Evolutionary conservation across 2,888 invertebrate species (phyloP).

Genomic region (Athalia rosae): DNA sequence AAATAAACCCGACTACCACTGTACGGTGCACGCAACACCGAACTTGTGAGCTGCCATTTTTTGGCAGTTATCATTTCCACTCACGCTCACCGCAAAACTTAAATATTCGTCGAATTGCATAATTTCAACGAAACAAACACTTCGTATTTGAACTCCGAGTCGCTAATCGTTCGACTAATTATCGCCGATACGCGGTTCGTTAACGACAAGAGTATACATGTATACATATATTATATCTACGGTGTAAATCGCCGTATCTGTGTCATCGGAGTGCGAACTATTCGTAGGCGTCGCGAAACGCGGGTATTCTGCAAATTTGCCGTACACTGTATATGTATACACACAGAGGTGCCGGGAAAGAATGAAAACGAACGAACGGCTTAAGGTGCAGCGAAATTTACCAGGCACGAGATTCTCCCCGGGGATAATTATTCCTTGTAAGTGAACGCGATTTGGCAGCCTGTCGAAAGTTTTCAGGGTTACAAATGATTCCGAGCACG

Average conservation of each 20-base stretch:
- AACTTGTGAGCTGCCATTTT: no score
- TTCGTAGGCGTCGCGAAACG: background rate
- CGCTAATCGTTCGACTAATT: slow-evolving; percentile 4
- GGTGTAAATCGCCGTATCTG: background rate
- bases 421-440: slow-evolving; percentile 13
- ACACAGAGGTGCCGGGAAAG: no score
- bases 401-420: background rate
- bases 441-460: slow-evolving; percentile 25
- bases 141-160: background rate
- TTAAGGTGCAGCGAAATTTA: background rate
- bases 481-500: slow-evolving; percentile 29
- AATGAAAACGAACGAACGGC: no score
- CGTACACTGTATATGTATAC: no score
- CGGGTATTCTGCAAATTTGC: background rate
- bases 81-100: no score
- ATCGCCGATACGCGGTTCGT: slow-evolving; percentile 24
- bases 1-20: no score
- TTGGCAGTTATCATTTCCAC: no score
- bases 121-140: background rate
- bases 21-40: no score
- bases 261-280: slow-evolving; percentile 22
- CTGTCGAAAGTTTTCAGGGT: slow-evolving; percentile 25
- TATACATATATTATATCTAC: background rate
- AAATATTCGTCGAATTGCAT: background rate
- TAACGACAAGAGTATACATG: background rate